These are phyloP conservation scores for Eira barbara DNA, from an alignment of 2,113 vertebrate genomes.

Conservation along the genomic window DNA sequence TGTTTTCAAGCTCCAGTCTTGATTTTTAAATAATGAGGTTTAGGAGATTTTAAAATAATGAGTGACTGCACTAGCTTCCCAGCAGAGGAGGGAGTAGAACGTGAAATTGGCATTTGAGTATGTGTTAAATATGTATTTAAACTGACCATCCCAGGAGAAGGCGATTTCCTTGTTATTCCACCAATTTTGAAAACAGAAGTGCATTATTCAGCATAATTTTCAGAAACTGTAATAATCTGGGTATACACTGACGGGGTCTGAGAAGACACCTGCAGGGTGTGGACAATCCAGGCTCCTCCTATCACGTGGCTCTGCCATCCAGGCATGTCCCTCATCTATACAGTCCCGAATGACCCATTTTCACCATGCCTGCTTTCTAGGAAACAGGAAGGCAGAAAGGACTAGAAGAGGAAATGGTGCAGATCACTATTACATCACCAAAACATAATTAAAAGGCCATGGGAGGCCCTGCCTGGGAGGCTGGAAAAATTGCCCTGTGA, in stretches of 20 bases:
- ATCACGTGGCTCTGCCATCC: accelerated
- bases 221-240: not conserved
- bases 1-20: not conserved
- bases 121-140: not conserved
- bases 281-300: not conserved
- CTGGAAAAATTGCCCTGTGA: not conserved
- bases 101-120: not conserved
- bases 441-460: not conserved
- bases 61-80: not conserved
- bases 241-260: accelerated
- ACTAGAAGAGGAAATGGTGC: not conserved
- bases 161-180: not conserved
- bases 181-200: not conserved
- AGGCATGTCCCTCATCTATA: not conserved
- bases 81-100: not conserved
- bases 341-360: not conserved
- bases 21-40: not conserved
- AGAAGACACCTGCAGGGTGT: not conserved
- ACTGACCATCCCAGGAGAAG: not conserved
- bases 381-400: not conserved
- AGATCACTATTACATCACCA: not conserved
- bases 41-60: not conserved
- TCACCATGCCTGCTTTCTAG: not conserved
- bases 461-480: not conserved
- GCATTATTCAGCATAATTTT: not conserved